Evolutionary conservation across 2,113 vertebrate species (phyloP).

Genomic region (Poecile atricapillus): DNA sequence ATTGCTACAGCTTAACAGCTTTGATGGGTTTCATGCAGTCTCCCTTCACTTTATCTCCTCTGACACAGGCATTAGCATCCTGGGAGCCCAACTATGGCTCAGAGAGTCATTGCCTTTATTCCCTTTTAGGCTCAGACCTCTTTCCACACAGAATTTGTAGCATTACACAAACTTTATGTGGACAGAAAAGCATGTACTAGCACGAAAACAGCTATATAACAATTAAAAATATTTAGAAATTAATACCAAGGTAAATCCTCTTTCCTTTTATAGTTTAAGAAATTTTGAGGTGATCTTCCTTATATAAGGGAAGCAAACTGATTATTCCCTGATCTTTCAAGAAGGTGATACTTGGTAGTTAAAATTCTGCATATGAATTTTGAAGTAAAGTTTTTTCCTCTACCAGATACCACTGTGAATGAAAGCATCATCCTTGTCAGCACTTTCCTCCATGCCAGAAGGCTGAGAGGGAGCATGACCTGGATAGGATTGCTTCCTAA

Average conservation of each 20-base stretch:
- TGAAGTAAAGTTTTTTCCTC: neutral
- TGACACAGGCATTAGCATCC: neutral
- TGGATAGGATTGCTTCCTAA: neutral
- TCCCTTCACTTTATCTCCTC: neutral
- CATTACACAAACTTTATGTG: neutral
- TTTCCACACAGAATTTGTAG: neutral
- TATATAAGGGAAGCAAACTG: neutral
- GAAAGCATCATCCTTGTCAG: neutral
- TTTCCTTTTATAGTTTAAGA: neutral
- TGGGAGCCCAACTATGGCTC: neutral
- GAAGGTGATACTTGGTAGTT: neutral
- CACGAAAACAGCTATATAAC: neutral
- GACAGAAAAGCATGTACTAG: fast-evolving
- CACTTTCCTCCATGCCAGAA: neutral
- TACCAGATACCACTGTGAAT: neutral
- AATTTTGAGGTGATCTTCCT: neutral
- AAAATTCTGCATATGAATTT: neutral
- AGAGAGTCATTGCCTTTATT: neutral
- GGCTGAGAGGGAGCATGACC: neutral
- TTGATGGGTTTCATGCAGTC: neutral
- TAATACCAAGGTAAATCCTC: neutral
- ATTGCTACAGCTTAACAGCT: neutral
- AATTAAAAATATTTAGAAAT: neutral
- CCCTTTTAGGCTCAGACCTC: neutral
- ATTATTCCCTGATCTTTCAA: neutral